These are phyloP conservation scores for Pleuronectes platessa DNA, from an alignment of 2,113 vertebrate species.

Conservation along the genomic window DNA sequence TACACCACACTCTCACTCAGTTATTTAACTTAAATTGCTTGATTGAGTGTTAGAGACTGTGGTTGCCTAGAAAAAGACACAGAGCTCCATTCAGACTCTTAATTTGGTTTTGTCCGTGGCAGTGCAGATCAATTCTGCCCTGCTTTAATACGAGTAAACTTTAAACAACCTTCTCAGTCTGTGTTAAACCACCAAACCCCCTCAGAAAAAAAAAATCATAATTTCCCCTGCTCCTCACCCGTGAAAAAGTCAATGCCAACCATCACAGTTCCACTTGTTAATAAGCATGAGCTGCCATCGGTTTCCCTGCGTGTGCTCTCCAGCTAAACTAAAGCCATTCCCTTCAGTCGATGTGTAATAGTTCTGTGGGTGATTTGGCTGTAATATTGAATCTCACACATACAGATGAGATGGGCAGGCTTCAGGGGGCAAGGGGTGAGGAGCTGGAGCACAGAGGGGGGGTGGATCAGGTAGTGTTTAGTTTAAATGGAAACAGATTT, in stretches of 20 bases:
- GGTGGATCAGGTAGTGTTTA: slow-evolving; percentile 27
- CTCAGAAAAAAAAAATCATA: background rate
- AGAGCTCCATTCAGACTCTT: background rate
- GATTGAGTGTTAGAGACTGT: slow-evolving; percentile 11
- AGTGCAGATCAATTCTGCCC: background rate
- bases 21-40: slow-evolving; percentile 4
- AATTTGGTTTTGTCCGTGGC: slow-evolving; percentile 28
- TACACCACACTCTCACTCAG: slow-evolving; percentile 7
- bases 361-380: slow-evolving; percentile 43
- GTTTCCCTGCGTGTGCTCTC: slow-evolving; percentile 16
- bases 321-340: slow-evolving; percentile 24
- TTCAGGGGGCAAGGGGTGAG: background rate
- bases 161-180: slow-evolving; percentile 17
- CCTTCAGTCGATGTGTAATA: slow-evolving; percentile 19
- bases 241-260: slow-evolving; percentile 33
- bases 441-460: slow-evolving; percentile 3
- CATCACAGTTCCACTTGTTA: slow-evolving; percentile 39
- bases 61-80: background rate
- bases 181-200: slow-evolving; percentile 30
- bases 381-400: slow-evolving; percentile 60
- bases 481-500: slow-evolving; percentile 70
- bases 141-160: slow-evolving; percentile 32
- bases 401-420: slow-evolving; percentile 44
- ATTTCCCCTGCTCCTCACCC: background rate
- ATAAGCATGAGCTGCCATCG: slow-evolving; percentile 32